Evolutionary conservation across 2,113 vertebrate genomes (phyloP).

Genomic region (Lepus europaeus): DNA sequence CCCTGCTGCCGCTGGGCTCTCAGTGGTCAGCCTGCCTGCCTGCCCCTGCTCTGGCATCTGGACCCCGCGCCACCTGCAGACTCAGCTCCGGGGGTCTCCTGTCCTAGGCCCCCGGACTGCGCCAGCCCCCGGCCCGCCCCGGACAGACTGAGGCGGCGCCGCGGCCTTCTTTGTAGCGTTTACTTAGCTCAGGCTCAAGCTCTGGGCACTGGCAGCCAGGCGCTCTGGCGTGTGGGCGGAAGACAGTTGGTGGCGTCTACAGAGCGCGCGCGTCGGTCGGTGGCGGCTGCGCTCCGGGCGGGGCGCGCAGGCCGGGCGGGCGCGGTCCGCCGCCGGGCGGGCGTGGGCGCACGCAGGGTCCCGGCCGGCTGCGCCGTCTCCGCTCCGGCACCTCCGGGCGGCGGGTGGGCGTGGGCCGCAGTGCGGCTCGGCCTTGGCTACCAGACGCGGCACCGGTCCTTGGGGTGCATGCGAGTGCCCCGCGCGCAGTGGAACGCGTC

Average conservation of each 20-base stretch:
- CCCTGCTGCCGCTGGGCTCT: too few relatives aligned
- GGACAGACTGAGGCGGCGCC: neutral
- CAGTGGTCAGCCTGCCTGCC: too few relatives aligned
- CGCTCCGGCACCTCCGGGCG: fast-evolving
- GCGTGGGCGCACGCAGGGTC: fast-evolving
- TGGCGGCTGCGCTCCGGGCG: neutral
- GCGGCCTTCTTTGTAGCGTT: constrained; percentile 45
- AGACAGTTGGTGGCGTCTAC: neutral
- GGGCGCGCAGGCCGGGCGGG: neutral
- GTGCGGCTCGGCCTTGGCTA: constrained; percentile 81
- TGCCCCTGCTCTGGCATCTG: too few relatives aligned
- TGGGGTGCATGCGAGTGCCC: constrained; percentile 93
- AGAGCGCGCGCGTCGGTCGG: neutral
- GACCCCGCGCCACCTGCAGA: too few relatives aligned
- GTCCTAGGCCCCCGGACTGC: neutral
- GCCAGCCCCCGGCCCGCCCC: fast-evolving
- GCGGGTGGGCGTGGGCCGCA: neutral
- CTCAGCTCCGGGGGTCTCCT: too few relatives aligned
- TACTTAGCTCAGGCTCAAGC: constrained; percentile 73
- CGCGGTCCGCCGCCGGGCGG: neutral
- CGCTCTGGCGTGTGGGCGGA: neutral
- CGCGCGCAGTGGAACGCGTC: constrained; percentile 93
- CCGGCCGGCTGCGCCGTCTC: neutral
- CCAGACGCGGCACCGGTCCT: constrained; percentile 95
- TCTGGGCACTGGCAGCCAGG: neutral